Percentiles rank a stretch among this genome's conserved stretches.
These are phyloP conservation scores for Drosophila setosimentum DNA, from an alignment of 2,888 invertebrate genomes.

Conservation along the genomic window DNA sequence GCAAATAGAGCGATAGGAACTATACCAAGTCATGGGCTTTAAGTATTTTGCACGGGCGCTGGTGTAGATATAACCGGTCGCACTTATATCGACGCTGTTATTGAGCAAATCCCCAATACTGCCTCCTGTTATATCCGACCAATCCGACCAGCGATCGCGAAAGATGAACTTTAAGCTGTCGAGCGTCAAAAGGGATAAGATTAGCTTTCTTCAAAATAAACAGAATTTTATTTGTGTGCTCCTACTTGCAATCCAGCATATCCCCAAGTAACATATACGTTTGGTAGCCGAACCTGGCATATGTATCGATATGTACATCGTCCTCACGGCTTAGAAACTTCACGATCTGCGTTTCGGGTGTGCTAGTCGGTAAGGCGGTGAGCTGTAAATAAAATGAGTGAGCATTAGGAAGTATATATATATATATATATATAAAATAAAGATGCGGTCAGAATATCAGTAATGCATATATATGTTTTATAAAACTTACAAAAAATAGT, in stretches of 20 bases:
- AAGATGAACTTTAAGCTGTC: conserved; percentile 63
- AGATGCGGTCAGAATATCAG: not conserved
- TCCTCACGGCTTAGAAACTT: conserved; percentile 45
- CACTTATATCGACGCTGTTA: conserved; percentile 68
- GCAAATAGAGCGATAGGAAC: conserved; percentile 85
- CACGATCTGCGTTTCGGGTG: conserved; percentile 42
- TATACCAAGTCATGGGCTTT: conserved; percentile 53
- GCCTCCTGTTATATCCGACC: conserved; percentile 72
- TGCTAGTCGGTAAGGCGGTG: conserved; percentile 53
- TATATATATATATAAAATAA: not conserved
- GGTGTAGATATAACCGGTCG: conserved; percentile 54
- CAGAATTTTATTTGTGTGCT: not conserved
- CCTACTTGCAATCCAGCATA: conserved; percentile 77
- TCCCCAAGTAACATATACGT: conserved; percentile 61
- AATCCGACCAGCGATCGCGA: conserved; percentile 70
- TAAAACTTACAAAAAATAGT: not conserved
- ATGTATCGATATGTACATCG: conserved; percentile 64
- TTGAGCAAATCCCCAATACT: conserved; percentile 70
- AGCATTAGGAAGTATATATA: not conserved
- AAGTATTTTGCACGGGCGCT: conserved; percentile 55
- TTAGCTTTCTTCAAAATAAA: not conserved
- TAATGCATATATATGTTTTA: not conserved
- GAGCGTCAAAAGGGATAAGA: not conserved
- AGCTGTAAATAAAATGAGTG: conserved; percentile 38
- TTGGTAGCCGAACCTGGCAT: conserved; percentile 71